Base-by-base conservation (phyloP, 2,113 vertebrate species). In the Chaenocephalus aceratus region DNA sequence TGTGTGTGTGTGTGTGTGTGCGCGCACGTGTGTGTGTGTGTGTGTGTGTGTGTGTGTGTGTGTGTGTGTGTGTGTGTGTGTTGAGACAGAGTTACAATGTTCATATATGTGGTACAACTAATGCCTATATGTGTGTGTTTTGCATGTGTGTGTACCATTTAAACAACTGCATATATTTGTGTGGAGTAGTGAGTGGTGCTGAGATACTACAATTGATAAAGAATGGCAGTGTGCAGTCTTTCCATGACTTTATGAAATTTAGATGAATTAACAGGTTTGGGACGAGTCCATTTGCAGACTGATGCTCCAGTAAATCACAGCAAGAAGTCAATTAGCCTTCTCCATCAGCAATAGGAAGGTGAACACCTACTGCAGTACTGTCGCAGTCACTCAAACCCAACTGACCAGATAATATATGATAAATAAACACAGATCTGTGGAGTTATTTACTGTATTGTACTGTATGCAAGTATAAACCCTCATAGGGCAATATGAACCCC, bases 201-300 rank as follows among this genome's bases (percentile, higher is more conserved):
- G 66, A 79, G 66, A 79, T 74, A 80, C 77, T 81, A 59, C 84
- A 87, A 88, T 79, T 88, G 78, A 88, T 77, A 76, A 86, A 76
- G 85, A 83, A 76, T 76, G 87, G 77, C 84, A 80, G 80, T 72
- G 82, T 75, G 80, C 78, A 71, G 78, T 88, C 53, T 85, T 88
- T 74, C 77, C 83, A 90, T 58, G 87, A 79, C 77, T 88, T 89
- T 89, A 90, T 91, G 85, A 92, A 91, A 92, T 90, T 83, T 89
- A 89, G 80, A 91, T 89, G 80, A 92, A 92, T 92, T 88, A 92
- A 81, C 88, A 91, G 89, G 85, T 92, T 90, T 89, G 86, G 78
- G 87, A 88, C 72, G 72, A 74, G 77, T 90, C 88, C 86, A 90
- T 92, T 93, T 92, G 86, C 82, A 83, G 88, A 92, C 85, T 89